Evolutionary conservation across 2,888 invertebrate species (phyloP), one percentile per base, ranked within the genome.

Genomic region (Thyatira batis): DNA sequence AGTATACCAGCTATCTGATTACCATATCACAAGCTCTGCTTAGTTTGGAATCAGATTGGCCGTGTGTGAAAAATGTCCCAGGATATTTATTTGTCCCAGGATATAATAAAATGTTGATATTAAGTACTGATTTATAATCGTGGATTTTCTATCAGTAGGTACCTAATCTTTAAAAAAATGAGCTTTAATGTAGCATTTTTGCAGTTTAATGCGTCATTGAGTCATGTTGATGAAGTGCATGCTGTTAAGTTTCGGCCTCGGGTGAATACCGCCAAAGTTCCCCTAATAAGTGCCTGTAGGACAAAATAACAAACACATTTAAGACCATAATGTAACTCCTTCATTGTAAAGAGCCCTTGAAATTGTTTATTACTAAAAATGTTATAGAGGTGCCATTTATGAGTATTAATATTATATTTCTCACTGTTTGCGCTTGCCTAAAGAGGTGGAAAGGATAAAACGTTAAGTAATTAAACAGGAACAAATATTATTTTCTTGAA

Each of bases 251-350:
- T 54, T 53, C 55, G 54, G 61, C 63, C 67, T 46, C 58, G 39
- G 64, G 63, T 58, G 55, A 51, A 50, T 57, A 53, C 60, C 78
- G 80, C 73, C 78, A 83, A 84, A 84, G 80, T 71, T 58, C 66
- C 71, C 58, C 65, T 84, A 82, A 84, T 83, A 75, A 67, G 67
- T 76, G 84, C 85, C 84, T 81, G 75, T 79, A 79, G 85, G 82
- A 83, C 76, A 83, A 78, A 78, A 80, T 78, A 82, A 78, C 81
- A 82, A 84, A 85, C 82, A 81, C 76, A 75, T 80, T 81, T 78
- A 67, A 67, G 63, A 58, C 69, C 68, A 68, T 73, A 70, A 70
- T 56, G 61, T 55, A 64, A 70, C 71, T 70, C 61, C 57, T 68
- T 63, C 56, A 55, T 67, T 60, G 60, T 50, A 67, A 58, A 55